Conservation (phyloP, 2,113 vertebrate genomes). For the Sinocyclocheilus anshuiensis region DNA sequence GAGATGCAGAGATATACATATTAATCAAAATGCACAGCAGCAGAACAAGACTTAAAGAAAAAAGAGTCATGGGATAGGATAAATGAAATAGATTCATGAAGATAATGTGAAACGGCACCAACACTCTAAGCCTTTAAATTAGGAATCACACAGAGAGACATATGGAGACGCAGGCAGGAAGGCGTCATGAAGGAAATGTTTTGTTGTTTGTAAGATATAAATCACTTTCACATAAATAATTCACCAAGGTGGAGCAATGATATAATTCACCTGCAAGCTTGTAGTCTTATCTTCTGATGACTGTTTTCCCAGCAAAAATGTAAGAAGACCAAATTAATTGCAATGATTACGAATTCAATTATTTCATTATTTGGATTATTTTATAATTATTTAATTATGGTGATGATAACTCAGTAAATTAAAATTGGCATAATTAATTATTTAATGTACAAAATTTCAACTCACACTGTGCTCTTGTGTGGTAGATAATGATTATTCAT, state of each 20-base stretch:
- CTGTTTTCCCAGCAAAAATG: background rate
- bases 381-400: constrained; percentile 26
- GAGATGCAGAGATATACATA: constrained; percentile 35
- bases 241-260: constrained; percentile 38
- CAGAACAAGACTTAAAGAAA: background rate
- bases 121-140: constrained; percentile 41
- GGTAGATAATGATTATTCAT: background rate
- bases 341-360: constrained; percentile 34
- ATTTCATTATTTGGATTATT: constrained; percentile 46
- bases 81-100: background rate
- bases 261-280: constrained; percentile 32
- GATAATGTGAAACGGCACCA: background rate
- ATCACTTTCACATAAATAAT: constrained; percentile 52
- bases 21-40: constrained; percentile 26
- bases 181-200: constrained; percentile 27
- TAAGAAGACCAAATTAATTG: constrained; percentile 22
- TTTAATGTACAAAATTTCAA: constrained; percentile 14
- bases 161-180: background rate
- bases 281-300: constrained; percentile 36
- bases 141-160: background rate
- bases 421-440: constrained; percentile 40
- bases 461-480: background rate
- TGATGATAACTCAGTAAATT: constrained; percentile 5
- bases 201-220: constrained; percentile 50
- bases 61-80: background rate